These are phyloP conservation scores for Lottia gigantea DNA, from an alignment of 2,888 invertebrate genomes.

Conservation along the genomic window DNA sequence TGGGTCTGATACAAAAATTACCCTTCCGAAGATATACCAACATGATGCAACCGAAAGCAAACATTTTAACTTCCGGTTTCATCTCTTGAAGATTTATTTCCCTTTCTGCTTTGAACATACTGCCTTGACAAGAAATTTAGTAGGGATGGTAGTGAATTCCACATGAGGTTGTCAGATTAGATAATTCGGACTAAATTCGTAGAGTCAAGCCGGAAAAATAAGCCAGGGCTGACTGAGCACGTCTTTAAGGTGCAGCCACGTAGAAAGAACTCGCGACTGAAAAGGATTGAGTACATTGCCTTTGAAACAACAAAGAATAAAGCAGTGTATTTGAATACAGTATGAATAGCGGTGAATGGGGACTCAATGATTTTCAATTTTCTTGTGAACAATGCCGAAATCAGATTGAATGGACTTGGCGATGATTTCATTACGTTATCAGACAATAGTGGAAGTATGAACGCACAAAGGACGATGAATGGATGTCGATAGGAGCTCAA, in stretches of 20 bases:
- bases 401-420: conserved; percentile 55
- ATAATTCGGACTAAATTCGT: too few relatives aligned
- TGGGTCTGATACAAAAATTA: too few relatives aligned
- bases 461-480: conserved; percentile 40
- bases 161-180: too few relatives aligned
- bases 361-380: conserved; percentile 66
- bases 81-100: too few relatives aligned
- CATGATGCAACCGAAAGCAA: too few relatives aligned
- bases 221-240: not conserved
- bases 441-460: conserved; percentile 39
- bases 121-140: too few relatives aligned
- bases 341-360: conserved; percentile 10
- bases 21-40: too few relatives aligned
- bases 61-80: too few relatives aligned
- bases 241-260: conserved; percentile 46
- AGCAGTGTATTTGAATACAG: conserved; percentile 42
- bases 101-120: too few relatives aligned
- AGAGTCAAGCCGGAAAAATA: not conserved
- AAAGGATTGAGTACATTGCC: conserved; percentile 39
- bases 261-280: conserved; percentile 47
- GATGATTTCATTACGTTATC: conserved; percentile 62
- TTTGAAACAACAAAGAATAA: conserved; percentile 49
- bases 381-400: conserved; percentile 59
- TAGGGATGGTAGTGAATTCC: too few relatives aligned
- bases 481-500: conserved; percentile 56